Conservation (phyloP, 2,888 invertebrate genomes). For the Clostera curtula region DNA sequence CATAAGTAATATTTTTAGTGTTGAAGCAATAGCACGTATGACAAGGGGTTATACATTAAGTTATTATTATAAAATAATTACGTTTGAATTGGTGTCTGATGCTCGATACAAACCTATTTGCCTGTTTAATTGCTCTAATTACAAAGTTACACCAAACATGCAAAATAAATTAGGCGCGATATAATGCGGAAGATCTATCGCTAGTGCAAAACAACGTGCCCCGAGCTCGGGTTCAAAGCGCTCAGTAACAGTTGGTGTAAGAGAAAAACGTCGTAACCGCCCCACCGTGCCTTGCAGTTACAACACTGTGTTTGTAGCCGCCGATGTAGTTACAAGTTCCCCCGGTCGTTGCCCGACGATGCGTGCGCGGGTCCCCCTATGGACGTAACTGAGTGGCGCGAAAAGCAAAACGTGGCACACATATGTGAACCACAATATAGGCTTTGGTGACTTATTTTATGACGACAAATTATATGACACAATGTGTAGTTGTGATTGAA, state of each 20-base stretch:
- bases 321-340: conserved; percentile 73
- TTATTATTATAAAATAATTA: too few relatives aligned
- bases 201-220: conserved; percentile 48
- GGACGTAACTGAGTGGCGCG: conserved; percentile 58
- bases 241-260: conserved; percentile 29
- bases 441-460: conserved; percentile 10
- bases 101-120: too few relatives aligned
- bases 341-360: conserved; percentile 68
- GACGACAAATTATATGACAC: too few relatives aligned
- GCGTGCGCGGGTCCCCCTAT: conserved; percentile 64
- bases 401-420: conserved; percentile 32
- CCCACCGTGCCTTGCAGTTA: conserved; percentile 31
- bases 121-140: too few relatives aligned
- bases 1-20: too few relatives aligned
- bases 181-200: conserved; percentile 48
- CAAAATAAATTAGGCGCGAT: conserved; percentile 14
- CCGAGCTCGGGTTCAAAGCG: conserved; percentile 56
- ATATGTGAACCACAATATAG: conserved; percentile 23
- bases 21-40: too few relatives aligned
- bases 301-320: conserved; percentile 38
- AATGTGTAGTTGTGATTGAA: too few relatives aligned
- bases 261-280: conserved; percentile 34
- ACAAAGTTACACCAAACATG: too few relatives aligned
- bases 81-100: too few relatives aligned
- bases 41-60: too few relatives aligned